Evolutionary conservation across 2,888 invertebrate species (phyloP), one percentile per base, ranked within the genome.

Genomic region (Didymodactylos carnosus): DNA sequence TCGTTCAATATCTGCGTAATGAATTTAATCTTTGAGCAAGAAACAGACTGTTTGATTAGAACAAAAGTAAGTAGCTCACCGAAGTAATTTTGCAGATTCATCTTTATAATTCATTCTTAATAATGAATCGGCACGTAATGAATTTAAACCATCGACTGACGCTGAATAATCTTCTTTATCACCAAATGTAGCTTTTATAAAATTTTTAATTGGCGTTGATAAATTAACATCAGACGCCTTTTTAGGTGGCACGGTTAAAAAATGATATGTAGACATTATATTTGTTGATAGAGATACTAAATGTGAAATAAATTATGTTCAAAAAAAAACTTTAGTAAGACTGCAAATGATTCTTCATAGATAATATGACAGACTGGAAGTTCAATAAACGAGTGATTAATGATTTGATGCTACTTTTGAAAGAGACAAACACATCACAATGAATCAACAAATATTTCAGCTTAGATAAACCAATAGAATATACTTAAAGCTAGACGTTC

Each of bases 131-230:
- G 39, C 53, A 62, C 75, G 72, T 16, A 75, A 41, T 23, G 62
- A 41, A 35, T 72, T 69, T 13, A 75, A 25, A 8, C 72, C 62
- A 23, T 75, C 75, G 7, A 53, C 49, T 11, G 75, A 69, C 10
- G 41, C n/a, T 40, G 71, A 62, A 49, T 70, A 72, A 70, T 75
- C 75, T 39, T 75, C 75, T 40, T 71, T 40, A 49, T 75, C 71
- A 51, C 62, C 71, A 46, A 40, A 72, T 51, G 72, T 75, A 39
- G 51, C 69, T 46, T 51, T 69, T 25, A 75, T 72, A 39, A 75
- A 75, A 23, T 72, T 69, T 23, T 72, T 72, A 0, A 75, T 35
- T 39, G 75, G 69, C 25, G 41, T 39, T 46, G 46, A 40, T 35
- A 75, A 35, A 53, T 75, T 75, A 10, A 46, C 53, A 29, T 75